These are phyloP conservation scores for Scomber japonicus DNA, from an alignment of 2,113 vertebrate species.

Conservation along the genomic window DNA sequence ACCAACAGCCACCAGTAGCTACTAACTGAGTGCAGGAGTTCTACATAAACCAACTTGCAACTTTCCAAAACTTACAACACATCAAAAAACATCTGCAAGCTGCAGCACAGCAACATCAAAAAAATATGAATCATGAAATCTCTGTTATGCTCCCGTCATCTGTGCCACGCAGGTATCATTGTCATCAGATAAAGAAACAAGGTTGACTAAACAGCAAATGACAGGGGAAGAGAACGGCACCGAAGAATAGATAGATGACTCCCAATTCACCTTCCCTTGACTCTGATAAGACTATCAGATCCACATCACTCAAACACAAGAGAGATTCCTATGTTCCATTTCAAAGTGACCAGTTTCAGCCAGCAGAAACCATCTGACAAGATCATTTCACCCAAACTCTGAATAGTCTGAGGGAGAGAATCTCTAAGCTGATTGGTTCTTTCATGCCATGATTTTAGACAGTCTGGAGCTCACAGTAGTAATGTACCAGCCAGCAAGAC, in stretches of 20 bases:
- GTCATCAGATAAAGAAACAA: constrained; percentile 68
- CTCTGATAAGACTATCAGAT: constrained; percentile 78
- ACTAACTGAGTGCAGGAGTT: not conserved
- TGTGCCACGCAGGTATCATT: constrained; percentile 33
- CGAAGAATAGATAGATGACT: constrained; percentile 64
- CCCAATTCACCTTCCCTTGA: constrained; percentile 61
- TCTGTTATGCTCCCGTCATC: constrained; percentile 34
- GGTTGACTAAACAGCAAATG: constrained; percentile 54
- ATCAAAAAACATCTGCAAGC: not conserved
- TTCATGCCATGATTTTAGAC: constrained; percentile 14
- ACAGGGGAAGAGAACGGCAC: constrained; percentile 30
- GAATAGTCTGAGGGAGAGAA: constrained; percentile 21
- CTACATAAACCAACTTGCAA: constrained; percentile 9
- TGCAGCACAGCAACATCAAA: constrained; percentile 1
- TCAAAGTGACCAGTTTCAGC: constrained; percentile 67
- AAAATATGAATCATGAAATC: constrained; percentile 34
- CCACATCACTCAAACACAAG: constrained; percentile 60
- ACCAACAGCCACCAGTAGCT: not conserved
- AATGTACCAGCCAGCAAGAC: constrained; percentile 55
- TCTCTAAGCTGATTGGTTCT: constrained; percentile 49
- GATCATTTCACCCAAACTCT: constrained; percentile 16
- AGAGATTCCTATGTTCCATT: constrained; percentile 44
- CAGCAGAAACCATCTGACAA: constrained; percentile 41
- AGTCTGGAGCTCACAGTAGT: constrained; percentile 35
- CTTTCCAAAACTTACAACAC: constrained; percentile 26